Percentiles rank a stretch among this genome's conserved stretches.
Conservation (phyloP, 2,888 invertebrate genomes). For the Erebia palarica region DNA sequence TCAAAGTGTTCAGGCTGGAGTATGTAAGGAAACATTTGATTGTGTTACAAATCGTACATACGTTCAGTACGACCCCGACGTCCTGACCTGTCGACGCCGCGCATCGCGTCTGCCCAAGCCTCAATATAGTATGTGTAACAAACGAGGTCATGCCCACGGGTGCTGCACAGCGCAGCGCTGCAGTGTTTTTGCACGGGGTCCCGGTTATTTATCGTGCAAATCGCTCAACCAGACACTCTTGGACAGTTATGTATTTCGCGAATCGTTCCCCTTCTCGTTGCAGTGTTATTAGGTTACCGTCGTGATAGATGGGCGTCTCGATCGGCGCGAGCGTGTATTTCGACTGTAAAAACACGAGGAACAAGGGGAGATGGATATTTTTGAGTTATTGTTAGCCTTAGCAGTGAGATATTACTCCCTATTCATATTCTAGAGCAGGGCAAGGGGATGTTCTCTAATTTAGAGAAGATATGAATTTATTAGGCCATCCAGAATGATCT, state of each 20-base stretch:
- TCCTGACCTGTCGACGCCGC: not conserved
- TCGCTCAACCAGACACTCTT: conserved; percentile 51
- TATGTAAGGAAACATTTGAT: not conserved
- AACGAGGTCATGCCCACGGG: not conserved
- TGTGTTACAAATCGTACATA: not conserved
- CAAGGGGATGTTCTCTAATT: not conserved
- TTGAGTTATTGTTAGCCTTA: conserved; percentile 6
- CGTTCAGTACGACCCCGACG: not conserved
- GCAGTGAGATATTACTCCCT: not conserved
- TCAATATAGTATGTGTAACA: not conserved
- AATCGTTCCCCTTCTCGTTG: conserved; percentile 32
- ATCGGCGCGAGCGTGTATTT: conserved; percentile 18
- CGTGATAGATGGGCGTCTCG: conserved; percentile 24
- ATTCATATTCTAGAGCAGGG: not conserved
- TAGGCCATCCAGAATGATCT: not conserved
- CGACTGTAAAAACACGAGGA: conserved; percentile 10
- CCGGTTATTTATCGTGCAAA: conserved; percentile 57
- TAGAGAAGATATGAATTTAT: not conserved
- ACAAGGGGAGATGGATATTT: conserved; percentile 3
- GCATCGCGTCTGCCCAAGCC: not conserved
- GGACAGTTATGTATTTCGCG: conserved; percentile 37
- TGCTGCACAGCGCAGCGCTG: conserved; percentile 9
- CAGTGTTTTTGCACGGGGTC: conserved; percentile 42
- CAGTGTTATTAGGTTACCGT: conserved; percentile 27
- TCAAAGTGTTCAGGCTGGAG: no score